Conservation (phyloP, 1,140 invertebrate genomes). For the Propsilocerus akamusi region DNA sequence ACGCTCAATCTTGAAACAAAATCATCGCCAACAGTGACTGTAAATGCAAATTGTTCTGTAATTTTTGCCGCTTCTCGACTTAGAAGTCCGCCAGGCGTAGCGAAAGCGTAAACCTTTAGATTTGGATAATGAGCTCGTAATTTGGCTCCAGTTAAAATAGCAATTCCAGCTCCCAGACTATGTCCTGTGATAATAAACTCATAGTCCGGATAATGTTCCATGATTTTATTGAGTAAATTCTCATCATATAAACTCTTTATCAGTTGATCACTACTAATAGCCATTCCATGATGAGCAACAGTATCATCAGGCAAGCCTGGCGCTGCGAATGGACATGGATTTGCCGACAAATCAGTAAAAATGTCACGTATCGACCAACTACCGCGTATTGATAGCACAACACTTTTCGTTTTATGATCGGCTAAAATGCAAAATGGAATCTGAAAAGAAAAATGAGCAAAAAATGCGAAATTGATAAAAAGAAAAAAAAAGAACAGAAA, state of each 20-base stretch:
- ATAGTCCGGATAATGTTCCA: constrained; percentile 49
- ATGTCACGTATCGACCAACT: constrained; percentile 73
- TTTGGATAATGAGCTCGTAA: constrained; percentile 56
- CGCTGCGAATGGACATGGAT: constrained; percentile 51
- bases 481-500: no score
- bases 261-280: constrained; percentile 61
- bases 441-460: neutral
- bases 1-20: constrained; percentile 70
- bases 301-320: constrained; percentile 49
- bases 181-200: constrained; percentile 48
- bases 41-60: constrained; percentile 64
- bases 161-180: constrained; percentile 43
- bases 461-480: neutral
- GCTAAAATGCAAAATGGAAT: constrained; percentile 74
- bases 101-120: constrained; percentile 62
- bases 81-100: constrained; percentile 60
- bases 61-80: constrained; percentile 48
- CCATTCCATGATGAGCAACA: constrained; percentile 79
- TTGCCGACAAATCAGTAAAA: constrained; percentile 74
- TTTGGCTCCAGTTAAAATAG: constrained; percentile 55
- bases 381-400: constrained; percentile 73
- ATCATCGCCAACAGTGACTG: constrained; percentile 80
- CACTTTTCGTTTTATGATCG: constrained; percentile 61
- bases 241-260: constrained; percentile 45
- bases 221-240: constrained; percentile 49